phyloP scores from a whole-genome alignment of 2,797 vertebrate species.

The Falco biarmicus region DNA sequence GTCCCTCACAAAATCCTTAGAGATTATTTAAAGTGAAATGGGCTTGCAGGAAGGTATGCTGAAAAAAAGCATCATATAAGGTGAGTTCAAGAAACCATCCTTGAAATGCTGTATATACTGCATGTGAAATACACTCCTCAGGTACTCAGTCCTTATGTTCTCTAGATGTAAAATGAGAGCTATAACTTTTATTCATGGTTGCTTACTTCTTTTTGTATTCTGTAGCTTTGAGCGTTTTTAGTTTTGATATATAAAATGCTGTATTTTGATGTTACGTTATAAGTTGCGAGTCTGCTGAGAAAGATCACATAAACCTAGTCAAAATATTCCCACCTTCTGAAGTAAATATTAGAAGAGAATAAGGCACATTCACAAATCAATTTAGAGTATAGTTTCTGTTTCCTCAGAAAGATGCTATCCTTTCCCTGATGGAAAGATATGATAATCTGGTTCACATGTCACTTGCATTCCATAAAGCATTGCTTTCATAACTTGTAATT shows the following conservation, averaged over 20 bases:
- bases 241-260: neutral
- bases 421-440: neutral
- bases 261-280: neutral
- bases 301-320: neutral
- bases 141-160: neutral
- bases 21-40: slow-evolving; percentile 27
- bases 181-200: neutral
- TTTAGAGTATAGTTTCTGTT: neutral
- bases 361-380: neutral
- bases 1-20: neutral
- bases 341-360: neutral
- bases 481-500: neutral
- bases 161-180: neutral
- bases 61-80: neutral
- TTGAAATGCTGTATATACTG: neutral
- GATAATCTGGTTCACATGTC: neutral
- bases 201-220: neutral
- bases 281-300: neutral
- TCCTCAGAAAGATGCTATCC: neutral
- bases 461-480: neutral
- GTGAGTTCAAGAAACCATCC: neutral
- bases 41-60: slow-evolving; percentile 8
- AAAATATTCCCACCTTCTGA: neutral
- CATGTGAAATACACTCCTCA: neutral
- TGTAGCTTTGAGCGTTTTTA: neutral